Conservation (phyloP, 2,113 vertebrate genomes). For the Chlorodrepanis virens region DNA sequence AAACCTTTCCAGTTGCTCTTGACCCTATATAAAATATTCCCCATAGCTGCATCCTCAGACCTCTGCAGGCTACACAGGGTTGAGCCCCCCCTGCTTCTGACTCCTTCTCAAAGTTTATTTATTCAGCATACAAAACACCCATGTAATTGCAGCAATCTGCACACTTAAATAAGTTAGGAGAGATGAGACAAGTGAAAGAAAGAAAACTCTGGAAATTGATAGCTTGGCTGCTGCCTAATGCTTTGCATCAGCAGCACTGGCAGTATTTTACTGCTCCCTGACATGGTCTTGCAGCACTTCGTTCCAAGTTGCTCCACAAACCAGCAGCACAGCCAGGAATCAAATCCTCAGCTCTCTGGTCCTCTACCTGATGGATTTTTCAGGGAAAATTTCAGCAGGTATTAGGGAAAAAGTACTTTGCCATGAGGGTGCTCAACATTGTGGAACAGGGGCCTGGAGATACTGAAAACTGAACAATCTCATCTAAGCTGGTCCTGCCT, state of each 20-base stretch:
- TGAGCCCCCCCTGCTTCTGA: background rate
- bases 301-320: background rate
- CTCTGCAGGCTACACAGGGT: background rate
- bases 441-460: background rate
- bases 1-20: background rate
- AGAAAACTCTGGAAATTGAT: background rate
- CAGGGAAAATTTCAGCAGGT: background rate
- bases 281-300: accelerated
- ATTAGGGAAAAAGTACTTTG: background rate
- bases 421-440: background rate
- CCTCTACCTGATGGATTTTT: background rate
- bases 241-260: background rate
- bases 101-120: background rate
- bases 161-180: background rate
- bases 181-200: background rate
- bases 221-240: background rate
- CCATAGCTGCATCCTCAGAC: background rate
- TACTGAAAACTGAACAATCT: background rate
- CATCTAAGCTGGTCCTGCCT: background rate
- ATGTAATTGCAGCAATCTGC: background rate
- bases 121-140: background rate
- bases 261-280: background rate
- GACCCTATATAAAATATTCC: background rate
- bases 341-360: background rate
- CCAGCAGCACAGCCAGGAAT: background rate